Evolutionary conservation across 64 coral and sea anemone species (phyloP), one percentile per base, ranked within the genome.

Genomic region (Porites australiensis): DNA sequence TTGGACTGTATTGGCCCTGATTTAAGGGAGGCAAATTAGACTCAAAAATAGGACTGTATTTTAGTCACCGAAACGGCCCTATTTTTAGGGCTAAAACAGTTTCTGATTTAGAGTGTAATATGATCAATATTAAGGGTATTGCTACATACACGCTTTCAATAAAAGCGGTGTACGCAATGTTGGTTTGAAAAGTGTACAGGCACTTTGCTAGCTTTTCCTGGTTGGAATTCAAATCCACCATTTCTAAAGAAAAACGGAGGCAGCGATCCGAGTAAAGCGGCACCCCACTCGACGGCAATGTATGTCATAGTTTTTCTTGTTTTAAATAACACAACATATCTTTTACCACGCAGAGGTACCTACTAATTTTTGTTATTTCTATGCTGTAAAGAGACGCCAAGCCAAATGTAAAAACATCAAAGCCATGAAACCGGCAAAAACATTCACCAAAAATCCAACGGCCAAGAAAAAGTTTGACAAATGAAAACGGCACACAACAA

Each of bases 271-370:
- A 94, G 13, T 1, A 88, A 50, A 23, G 77, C 57, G 5, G 70
- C 8, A 10, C 79, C 9, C 92, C 92, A 94, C n/a, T 88, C 86
- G 5, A 49, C 54, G 5, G 61, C 8, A 58, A 94, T 80, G 53
- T 67, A 61, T 13, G 67, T 22, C 6, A 94, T 8, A 10, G 83
- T 94, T 20, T 73, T 82, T 51, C 78, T 51, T 5, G 23, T 54
- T 54, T 77, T 82, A 18, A 88, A 94, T 18, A 88, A 16, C 22
- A 6, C 62, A 19, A 45, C 48, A 55, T 89, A 94, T 5, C 57
- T 75, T 82, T 88, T 57, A 94, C 82, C 14, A 94, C 50, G 50
- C 86, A 88, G 66, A 88, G 88, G 37, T 88, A 94, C 13, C 92
- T 82, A 68, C 82, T 89, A 16, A 94, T 12, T 5, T 84, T 58